These are phyloP conservation scores for Odocoileus virginianus DNA, from an alignment of 2,113 vertebrate species.

Conservation along the genomic window DNA sequence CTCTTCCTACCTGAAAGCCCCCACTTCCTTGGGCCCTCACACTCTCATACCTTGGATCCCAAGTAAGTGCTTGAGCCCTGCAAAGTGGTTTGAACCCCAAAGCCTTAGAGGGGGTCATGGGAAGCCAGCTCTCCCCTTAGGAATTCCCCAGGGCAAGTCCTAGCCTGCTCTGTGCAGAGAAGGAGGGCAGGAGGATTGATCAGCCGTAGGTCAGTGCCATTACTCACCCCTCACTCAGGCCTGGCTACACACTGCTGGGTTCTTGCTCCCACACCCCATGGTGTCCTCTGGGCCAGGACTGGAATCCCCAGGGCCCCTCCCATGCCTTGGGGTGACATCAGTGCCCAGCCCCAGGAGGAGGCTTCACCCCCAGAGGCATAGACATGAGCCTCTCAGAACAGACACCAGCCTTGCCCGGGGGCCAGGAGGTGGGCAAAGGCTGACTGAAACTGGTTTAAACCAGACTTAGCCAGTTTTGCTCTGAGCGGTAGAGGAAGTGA, in stretches of 20 bases:
- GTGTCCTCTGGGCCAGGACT: neutral
- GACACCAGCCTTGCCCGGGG: neutral
- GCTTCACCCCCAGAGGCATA: neutral
- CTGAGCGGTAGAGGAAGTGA: constrained; percentile 11
- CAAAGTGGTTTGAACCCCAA: neutral
- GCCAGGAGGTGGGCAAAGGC: neutral
- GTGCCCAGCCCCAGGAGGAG: neutral
- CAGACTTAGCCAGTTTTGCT: neutral
- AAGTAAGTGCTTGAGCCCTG: neutral
- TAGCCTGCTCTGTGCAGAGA: neutral
- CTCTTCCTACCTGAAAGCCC: neutral
- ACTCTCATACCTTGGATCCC: neutral
- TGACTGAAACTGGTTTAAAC: neutral
- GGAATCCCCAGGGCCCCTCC: neutral
- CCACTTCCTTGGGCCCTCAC: neutral
- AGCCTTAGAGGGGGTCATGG: neutral
- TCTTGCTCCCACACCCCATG: neutral
- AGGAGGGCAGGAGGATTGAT: too few species aligned
- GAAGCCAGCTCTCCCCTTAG: neutral
- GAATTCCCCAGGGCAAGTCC: neutral
- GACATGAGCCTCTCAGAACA: neutral
- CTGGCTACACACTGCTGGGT: neutral
- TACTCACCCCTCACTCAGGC: too few species aligned
- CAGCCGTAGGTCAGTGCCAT: rapidly evolving
- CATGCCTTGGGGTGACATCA: neutral